Conservation (phyloP, 1,140 invertebrate species). For the Vollenhovia emeryi region DNA sequence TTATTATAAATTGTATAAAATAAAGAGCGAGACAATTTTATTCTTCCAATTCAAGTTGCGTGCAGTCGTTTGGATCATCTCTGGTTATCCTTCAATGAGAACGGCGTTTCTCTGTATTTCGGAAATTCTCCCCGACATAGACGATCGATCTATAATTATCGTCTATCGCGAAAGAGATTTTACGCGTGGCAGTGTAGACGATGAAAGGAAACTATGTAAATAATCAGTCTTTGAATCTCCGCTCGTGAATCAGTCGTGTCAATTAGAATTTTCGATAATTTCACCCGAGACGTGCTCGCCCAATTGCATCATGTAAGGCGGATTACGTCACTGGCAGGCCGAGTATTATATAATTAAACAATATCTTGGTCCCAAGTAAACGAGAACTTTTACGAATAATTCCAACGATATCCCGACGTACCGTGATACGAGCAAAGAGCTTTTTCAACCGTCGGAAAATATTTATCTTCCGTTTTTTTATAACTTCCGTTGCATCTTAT, state of each 20-base stretch:
- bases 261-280: conserved; percentile 42
- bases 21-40: conserved; percentile 26
- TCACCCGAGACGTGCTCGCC: not conserved
- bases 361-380: conserved; percentile 49
- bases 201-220: conserved; percentile 35
- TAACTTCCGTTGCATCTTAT: not conserved
- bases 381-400: not conserved
- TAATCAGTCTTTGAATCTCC: conserved; percentile 53
- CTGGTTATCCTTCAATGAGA: not conserved
- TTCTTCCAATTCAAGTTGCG: not conserved
- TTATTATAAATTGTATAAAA: conserved; percentile 37
- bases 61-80: not conserved
- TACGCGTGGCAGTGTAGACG: conserved; percentile 19
- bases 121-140: not conserved
- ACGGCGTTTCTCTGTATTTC: not conserved
- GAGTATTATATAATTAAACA: not conserved
- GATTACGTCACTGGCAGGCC: conserved; percentile 20
- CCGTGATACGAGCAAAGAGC: conserved; percentile 28
- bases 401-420: not conserved
- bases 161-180: not conserved
- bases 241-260: conserved; percentile 16
- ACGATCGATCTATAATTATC: not conserved
- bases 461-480: not conserved
- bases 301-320: not conserved
- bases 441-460: not conserved